Evolutionary conservation across 2,888 invertebrate species (phyloP), one percentile per base, ranked within the genome.

Genomic region (Acleris cristana): DNA sequence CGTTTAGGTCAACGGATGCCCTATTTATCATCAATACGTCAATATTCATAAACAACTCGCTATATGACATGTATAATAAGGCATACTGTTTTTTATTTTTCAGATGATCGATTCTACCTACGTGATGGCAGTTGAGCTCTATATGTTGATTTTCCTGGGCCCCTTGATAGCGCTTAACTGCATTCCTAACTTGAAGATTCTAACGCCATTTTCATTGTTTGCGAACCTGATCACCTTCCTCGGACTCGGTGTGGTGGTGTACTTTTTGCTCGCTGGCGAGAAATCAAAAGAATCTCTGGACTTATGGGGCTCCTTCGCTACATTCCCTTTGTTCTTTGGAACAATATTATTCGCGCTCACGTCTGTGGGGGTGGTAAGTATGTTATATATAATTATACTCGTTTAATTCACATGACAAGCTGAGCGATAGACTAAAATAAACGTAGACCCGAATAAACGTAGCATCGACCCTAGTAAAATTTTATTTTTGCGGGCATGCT

Each of bases 321-420:
- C 83, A 6, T 95, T 96, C 79, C 97, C 97, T 0, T 88, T 98
- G 16, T 98, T 96, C 83, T 97, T 98, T 81, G 98, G 98, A 2
- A 98, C 98, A 0, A 97, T 97, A 2, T 93, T 99, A 65, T 99
- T 98, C 86, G 97, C 98, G 0, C 94, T 98, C 75, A 98, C 96
- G 75, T 96, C 96, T 1, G 96, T 96, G 44, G 96, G 96, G 23
- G 96, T 96, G 88, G 96, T 96, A 80, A 94, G 95, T 86, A 40
- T 40, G 40, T 40, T 3, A 34, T 3, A 26, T 3, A 34, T 34
- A 3, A 34, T 10, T 34, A 40, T 40, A 40, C 3, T 10, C 40
- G 10, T 40, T 40, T 40, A 40, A 40, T 40, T 40, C 40, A 14
- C 1, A 4, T 40, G 40, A 14, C 40, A 40, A 14, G 40, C 14